These are phyloP conservation scores for Ericerus pela DNA, from an alignment of 1,140 invertebrate species.

Conservation along the genomic window DNA sequence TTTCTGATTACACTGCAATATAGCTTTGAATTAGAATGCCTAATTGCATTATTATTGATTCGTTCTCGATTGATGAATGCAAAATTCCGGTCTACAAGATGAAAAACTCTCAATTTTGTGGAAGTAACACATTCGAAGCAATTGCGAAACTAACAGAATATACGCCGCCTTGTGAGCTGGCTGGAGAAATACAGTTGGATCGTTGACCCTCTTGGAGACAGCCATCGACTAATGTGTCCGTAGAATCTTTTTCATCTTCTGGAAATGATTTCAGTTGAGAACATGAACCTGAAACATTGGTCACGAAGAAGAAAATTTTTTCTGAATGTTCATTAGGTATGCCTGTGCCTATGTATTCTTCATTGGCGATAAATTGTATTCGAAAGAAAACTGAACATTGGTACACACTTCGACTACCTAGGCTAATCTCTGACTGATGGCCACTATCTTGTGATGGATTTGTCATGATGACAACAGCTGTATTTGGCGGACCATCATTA, in stretches of 20 bases:
- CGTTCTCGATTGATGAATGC: background rate
- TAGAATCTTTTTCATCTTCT: conserved; percentile 16
- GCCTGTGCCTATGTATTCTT: too few relatives aligned
- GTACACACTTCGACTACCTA: conserved; percentile 1
- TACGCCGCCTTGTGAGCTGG: conserved; percentile 70
- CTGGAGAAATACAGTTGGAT: conserved; percentile 56
- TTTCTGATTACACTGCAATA: too few relatives aligned
- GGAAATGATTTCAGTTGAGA: conserved; percentile 12
- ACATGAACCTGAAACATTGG: background rate
- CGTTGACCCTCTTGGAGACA: conserved; percentile 30
- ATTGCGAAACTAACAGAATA: conserved; percentile 50
- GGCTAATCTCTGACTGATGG: conserved; percentile 23
- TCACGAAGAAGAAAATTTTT: background rate
- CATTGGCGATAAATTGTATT: too few relatives aligned
- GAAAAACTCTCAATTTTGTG: background rate
- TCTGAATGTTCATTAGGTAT: too few relatives aligned
- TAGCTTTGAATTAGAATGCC: too few relatives aligned
- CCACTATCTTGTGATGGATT: conserved; percentile 37
- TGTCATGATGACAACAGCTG: conserved; percentile 29
- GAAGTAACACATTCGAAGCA: background rate
- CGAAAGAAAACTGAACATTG: too few relatives aligned
- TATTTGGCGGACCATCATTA: background rate
- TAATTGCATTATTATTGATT: background rate
- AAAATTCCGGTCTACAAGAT: background rate
- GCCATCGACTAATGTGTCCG: background rate